Evolutionary conservation across 2,113 vertebrate genomes (phyloP), one percentile per base, ranked within the genome.

Genomic region (Hydrochoerus hydrochaeris): DNA sequence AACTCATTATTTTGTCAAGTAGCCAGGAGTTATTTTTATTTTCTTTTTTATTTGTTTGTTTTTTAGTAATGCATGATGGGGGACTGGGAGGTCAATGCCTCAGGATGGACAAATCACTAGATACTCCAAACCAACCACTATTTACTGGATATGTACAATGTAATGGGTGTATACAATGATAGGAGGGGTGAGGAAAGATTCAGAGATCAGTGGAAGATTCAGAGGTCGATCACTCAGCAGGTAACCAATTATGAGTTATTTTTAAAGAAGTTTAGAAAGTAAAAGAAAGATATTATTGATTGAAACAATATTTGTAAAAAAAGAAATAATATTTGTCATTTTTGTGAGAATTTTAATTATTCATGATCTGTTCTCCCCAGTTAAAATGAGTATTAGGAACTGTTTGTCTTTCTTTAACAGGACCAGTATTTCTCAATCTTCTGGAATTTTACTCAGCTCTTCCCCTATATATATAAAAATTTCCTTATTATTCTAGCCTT

Each of bases 281-380:
- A 71, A 88, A 94, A 83, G 4, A 13, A 77, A 93, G 41, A 92
- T 89, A 78, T 10, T 96, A 32, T 60, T 60, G 4, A 87, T 93
- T 93, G 80, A 63, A 96, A 95, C 28, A 89, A 26, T 84, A 81
- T 82, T 90, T 88, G 41, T 81, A n/a, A n/a, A n/a, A n/a, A n/a
- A n/a, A n/a, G 80, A 63, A 96, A 95, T 24, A 89, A 26, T 84
- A 81, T 82, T 90, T 88, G 41, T 81, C 81, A 94, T n/a, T 83
- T 95, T 63, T 63, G 2, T 63, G 30, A 90, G 52, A 92, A 69
- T 92, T 57, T 81, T 78, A 77, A 11, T 81, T 89, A 67, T 71
- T 7, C 32, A 67, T 57, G 1, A 41, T 95, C 28, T 89, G 44
- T 75, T 91, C 49, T 90, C 20, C 7, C 1, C 46, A 87, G 13